These are phyloP conservation scores for Tinea trinotella DNA, from an alignment of 2,888 invertebrate genomes.

Conservation along the genomic window DNA sequence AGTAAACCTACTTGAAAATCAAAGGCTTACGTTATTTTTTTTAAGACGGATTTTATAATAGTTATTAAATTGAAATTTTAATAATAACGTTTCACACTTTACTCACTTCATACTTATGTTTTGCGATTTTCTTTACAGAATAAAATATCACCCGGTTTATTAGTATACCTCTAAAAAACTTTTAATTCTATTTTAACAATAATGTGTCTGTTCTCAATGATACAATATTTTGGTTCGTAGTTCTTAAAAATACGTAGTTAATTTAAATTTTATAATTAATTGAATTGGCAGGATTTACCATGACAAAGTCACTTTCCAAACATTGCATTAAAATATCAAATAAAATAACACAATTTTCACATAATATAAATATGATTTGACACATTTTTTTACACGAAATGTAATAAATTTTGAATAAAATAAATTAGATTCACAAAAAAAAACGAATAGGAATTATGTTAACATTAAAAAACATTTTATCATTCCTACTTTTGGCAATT, in stretches of 20 bases:
- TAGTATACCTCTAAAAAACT: too few relatives aligned
- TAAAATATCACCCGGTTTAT: too few relatives aligned
- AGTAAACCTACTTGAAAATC: too few relatives aligned
- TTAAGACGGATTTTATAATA: too few relatives aligned
- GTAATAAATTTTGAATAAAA: conserved; percentile 36
- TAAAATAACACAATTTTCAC: not conserved
- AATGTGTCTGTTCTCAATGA: not conserved
- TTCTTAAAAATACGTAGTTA: not conserved
- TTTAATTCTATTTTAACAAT: too few relatives aligned
- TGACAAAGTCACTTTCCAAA: conserved; percentile 59
- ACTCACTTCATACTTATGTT: too few relatives aligned
- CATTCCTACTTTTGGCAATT: conserved; percentile 29
- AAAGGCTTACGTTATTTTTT: too few relatives aligned
- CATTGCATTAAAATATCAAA: conserved; percentile 1
- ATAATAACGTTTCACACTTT: too few relatives aligned
- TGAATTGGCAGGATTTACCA: conserved; percentile 64
- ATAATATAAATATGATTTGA: too few relatives aligned
- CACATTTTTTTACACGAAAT: not conserved
- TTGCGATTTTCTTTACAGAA: too few relatives aligned
- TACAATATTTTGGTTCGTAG: not conserved
- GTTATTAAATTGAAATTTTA: too few relatives aligned
- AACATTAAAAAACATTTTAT: conserved; percentile 19
- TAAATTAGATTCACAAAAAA: not conserved
- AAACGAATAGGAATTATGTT: not conserved
- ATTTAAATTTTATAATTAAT: conserved; percentile 16